Conservation (phyloP, 2,113 vertebrate genomes). For the Etheostoma spectabile region DNA sequence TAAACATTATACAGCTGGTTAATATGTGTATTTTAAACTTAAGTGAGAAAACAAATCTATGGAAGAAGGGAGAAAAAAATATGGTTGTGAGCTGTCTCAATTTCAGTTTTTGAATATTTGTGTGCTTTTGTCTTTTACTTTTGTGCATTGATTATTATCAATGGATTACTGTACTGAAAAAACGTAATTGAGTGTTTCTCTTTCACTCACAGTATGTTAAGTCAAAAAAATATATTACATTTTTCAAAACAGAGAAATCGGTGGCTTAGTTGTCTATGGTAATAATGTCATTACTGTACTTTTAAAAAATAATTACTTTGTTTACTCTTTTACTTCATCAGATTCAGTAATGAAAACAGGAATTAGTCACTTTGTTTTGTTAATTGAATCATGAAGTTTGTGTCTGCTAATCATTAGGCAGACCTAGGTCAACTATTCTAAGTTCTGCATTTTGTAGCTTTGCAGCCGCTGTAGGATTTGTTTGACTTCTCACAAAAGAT, state of each 20-base stretch:
- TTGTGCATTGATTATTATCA: slow-evolving; percentile 76
- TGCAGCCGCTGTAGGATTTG: background rate
- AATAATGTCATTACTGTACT: slow-evolving; percentile 71
- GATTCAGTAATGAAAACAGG: slow-evolving; percentile 54
- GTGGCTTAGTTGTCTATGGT: slow-evolving; percentile 72
- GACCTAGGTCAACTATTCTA: slow-evolving; percentile 10
- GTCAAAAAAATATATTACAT: slow-evolving; percentile 38
- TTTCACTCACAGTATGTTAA: slow-evolving; percentile 65
- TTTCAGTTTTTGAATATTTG: slow-evolving; percentile 75
- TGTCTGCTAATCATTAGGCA: slow-evolving; percentile 42
- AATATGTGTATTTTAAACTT: slow-evolving; percentile 77
- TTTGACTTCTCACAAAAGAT: background rate
- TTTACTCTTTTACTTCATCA: slow-evolving; percentile 57
- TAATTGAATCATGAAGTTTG: slow-evolving; percentile 47
- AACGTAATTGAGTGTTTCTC: slow-evolving; percentile 59
- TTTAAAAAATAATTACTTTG: slow-evolving; percentile 33
- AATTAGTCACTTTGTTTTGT: slow-evolving; percentile 58
- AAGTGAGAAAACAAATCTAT: slow-evolving; percentile 46
- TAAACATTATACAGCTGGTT: slow-evolving; percentile 73
- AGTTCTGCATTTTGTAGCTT: background rate
- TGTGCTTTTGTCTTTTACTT: slow-evolving; percentile 79
- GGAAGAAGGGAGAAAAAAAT: slow-evolving; percentile 47
- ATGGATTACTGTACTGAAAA: slow-evolving; percentile 73
- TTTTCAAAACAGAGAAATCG: slow-evolving; percentile 57
- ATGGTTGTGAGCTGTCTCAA: slow-evolving; percentile 69